These are phyloP conservation scores for Puma concolor DNA, from an alignment of 2,113 vertebrate species.

Conservation along the genomic window DNA sequence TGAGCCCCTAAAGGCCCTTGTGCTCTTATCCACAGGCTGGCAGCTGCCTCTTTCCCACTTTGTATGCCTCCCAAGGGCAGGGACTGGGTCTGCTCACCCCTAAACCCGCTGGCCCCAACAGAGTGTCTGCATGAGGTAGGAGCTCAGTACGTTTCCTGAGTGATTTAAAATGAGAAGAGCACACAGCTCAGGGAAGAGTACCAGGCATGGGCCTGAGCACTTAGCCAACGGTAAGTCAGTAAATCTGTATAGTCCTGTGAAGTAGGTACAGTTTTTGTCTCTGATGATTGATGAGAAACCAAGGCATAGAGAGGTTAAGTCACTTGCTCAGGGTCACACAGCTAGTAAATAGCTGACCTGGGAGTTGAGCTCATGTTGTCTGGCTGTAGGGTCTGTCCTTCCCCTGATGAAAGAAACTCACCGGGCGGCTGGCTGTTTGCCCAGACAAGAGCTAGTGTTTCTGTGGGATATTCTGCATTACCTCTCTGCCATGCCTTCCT, in stretches of 20 bases:
- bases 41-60: neutral
- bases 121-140: neutral
- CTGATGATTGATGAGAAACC: neutral
- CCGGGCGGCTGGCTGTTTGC: neutral
- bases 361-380: neutral
- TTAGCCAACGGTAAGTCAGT: neutral
- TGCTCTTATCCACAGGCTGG: neutral
- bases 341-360: neutral
- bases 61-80: rapidly evolving
- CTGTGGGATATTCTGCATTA: neutral
- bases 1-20: neutral
- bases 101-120: neutral
- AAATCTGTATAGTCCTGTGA: neutral
- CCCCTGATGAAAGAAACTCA: neutral
- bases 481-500: too few relatives aligned
- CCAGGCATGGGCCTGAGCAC: neutral
- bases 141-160: neutral
- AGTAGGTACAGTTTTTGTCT: neutral
- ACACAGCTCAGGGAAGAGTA: neutral
- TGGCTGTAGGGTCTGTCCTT: neutral
- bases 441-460: neutral
- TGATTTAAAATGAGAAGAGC: neutral
- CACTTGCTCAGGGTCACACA: neutral
- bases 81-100: neutral
- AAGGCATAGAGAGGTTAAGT: neutral